Base-by-base conservation (phyloP, 2,797 vertebrate genomes). In the Liparis tanakae region DNA sequence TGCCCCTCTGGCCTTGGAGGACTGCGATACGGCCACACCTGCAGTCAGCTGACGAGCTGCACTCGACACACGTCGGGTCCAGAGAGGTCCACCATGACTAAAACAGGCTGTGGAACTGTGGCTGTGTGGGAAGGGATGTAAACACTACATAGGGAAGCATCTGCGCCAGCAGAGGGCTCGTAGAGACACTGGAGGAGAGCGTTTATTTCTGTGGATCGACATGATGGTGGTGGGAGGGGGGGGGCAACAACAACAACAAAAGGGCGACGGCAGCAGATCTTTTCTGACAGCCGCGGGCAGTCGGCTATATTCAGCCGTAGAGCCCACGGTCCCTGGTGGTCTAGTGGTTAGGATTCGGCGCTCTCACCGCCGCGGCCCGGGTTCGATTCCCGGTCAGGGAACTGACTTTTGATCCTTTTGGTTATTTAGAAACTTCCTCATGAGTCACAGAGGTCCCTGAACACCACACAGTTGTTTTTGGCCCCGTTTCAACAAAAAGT, bases 291-390 rank as follows among this genome's bases (percentile, higher is more conserved):
- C 30, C 33, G 41, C 18, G 30, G 3, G 0, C 0, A 20, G 1
- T 0, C 13, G 6, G 3, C 4, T 20, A 13, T 72, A n/a, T 0
- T 13, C 14, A 7, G 2, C 7, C 48, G 12, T 1, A 6, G 2
- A 0, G 0, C 0, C 0, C 51, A 1, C 1, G 15, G 1, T 94
- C 92, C 90, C 93, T 94, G 92, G 87, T 94, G 89, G 93, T 94
- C 93, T 94, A 94, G 93, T 95, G 93, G 93, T 91, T 94, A 94
- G 91, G 92, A 93, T 94, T 94, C 86, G 88, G 90, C 82, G 91
- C 91, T 93, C 90, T 94, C 91, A 92, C 91, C 85, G 81, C 89
- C 83, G 85, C 78, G 87, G 88, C 88, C 90, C 72, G 83, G 91
- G 89, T 93, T 93, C 80, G 87, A 94, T 94, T 95, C 93, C 92